phyloP scores from a whole-genome alignment of 2,797 vertebrate species.

The Caiman crocodilus region DNA sequence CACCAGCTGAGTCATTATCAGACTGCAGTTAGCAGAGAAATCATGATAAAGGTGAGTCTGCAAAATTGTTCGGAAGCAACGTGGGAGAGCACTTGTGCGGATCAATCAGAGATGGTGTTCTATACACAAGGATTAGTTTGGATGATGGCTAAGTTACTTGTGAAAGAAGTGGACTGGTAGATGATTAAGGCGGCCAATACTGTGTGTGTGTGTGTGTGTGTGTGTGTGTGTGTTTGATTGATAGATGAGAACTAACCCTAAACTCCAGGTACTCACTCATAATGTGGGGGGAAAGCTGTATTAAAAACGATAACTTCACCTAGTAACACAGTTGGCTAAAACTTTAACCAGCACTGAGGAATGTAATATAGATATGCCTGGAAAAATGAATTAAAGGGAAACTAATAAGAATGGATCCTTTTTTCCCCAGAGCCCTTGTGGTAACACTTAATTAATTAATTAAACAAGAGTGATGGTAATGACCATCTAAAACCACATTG shows the following conservation, averaged over 20 bases:
- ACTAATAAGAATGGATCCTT: background rate
- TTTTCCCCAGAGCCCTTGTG: background rate
- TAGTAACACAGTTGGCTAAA: background rate
- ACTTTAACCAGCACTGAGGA: background rate
- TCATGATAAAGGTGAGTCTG: background rate
- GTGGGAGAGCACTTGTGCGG: background rate
- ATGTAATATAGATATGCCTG: background rate
- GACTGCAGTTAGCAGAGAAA: background rate
- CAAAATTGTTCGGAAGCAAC: background rate
- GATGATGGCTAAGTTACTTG: background rate
- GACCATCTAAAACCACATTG: background rate
- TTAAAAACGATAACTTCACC: background rate
- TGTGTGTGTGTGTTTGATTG: background rate
- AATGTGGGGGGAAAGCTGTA: background rate
- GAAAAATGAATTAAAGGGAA: background rate
- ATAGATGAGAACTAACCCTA: background rate
- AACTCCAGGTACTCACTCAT: background rate
- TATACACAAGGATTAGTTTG: background rate
- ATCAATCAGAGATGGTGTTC: background rate
- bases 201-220: background rate
- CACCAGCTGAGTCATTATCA: background rate
- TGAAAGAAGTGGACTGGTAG: background rate
- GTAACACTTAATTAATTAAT: background rate
- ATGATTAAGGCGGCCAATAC: background rate
- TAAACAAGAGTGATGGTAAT: background rate